Percentiles rank a stretch among this genome's conserved stretches.
These are phyloP conservation scores for Tamandua tetradactyla DNA, from an alignment of 2,797 vertebrate species.

Conservation along the genomic window DNA sequence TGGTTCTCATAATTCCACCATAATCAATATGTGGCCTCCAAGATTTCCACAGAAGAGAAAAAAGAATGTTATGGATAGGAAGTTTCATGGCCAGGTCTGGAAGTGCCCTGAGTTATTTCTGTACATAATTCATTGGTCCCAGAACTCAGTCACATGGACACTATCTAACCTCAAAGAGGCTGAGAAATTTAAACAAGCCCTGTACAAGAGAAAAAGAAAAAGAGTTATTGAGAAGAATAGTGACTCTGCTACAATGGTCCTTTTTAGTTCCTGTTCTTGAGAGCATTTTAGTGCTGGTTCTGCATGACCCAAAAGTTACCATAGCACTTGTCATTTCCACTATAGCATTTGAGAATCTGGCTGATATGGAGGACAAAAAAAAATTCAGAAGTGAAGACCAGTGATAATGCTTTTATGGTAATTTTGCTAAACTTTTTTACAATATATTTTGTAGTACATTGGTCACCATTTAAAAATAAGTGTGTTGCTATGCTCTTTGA, in stretches of 20 bases:
- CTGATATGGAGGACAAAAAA: not conserved
- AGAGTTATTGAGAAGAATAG: not conserved
- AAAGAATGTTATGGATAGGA: not conserved
- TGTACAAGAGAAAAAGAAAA: not conserved
- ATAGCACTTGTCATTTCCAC: not conserved
- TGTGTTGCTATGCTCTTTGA: too few relatives aligned
- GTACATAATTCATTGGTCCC: not conserved
- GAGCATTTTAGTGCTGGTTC: not conserved
- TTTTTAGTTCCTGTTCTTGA: not conserved
- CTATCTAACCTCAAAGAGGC: not conserved
- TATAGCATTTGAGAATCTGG: not conserved
- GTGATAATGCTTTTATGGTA: not conserved
- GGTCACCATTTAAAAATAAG: slow-evolving; percentile 21
- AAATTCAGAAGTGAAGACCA: not conserved
- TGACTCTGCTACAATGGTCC: not conserved
- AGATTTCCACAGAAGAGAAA: not conserved
- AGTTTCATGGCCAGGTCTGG: not conserved
- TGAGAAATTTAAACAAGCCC: not conserved
- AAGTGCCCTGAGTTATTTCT: not conserved
- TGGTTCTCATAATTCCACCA: not conserved
- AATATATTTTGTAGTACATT: not conserved
- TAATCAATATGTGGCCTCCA: not conserved
- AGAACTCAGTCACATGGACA: not conserved
- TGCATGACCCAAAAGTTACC: not conserved
- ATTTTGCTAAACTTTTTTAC: not conserved